Evolutionary conservation across 2,797 vertebrate species (phyloP).

Genomic region (Acridotheres tristis): DNA sequence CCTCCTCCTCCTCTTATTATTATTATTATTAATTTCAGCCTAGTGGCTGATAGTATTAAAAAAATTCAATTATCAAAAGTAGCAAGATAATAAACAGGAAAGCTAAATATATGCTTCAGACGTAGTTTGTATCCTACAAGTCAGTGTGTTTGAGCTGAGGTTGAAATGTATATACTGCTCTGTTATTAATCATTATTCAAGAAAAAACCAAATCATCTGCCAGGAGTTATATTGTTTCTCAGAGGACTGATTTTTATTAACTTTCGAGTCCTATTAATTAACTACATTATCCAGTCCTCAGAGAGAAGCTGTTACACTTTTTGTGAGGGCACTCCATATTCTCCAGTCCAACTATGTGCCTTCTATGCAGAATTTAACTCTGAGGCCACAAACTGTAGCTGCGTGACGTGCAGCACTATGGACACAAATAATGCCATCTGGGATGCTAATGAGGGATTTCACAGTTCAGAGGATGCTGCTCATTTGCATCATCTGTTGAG

Average conservation of each 20-base stretch:
- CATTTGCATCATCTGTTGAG: not conserved
- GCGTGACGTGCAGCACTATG: accelerated
- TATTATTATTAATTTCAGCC: not conserved
- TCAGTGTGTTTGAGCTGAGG: not conserved
- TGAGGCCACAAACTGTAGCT: not conserved
- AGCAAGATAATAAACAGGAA: not conserved
- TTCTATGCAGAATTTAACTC: not conserved
- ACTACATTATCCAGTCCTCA: not conserved
- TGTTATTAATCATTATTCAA: not conserved
- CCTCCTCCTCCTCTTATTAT: not conserved
- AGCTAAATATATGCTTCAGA: not conserved
- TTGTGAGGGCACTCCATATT: not conserved
- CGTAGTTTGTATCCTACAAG: not conserved
- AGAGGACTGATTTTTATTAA: not conserved
- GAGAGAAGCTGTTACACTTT: not conserved
- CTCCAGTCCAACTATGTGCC: not conserved
- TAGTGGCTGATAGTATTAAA: not conserved
- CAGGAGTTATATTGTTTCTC: not conserved
- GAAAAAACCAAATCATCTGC: not conserved
- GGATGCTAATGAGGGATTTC: not conserved
- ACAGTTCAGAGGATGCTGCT: not conserved
- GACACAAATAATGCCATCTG: not conserved
- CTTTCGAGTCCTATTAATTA: not conserved
- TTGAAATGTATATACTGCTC: not conserved
- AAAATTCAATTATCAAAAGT: not conserved